phyloP scores from a whole-genome alignment of 2,888 invertebrate genomes.

The Cerceris rybyensis region DNA sequence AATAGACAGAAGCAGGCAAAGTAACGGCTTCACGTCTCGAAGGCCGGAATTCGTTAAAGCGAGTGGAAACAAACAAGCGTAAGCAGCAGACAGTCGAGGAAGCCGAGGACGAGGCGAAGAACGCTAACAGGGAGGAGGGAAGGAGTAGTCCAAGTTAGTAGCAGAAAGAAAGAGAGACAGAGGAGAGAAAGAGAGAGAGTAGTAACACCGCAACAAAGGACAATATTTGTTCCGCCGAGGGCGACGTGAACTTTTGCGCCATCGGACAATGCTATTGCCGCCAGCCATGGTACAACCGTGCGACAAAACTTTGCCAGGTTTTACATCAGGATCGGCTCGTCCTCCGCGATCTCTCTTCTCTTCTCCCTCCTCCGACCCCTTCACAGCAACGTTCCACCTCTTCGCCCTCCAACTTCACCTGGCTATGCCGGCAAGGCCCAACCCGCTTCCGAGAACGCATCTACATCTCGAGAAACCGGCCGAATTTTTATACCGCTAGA shows the following conservation, averaged over 20 bases:
- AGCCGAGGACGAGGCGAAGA: slow-evolving; percentile 20
- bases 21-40: slow-evolving; percentile 57
- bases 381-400: not conserved
- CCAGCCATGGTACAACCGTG: slow-evolving; percentile 32
- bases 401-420: slow-evolving; percentile 48
- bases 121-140: slow-evolving; percentile 5
- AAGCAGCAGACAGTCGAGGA: slow-evolving; percentile 26
- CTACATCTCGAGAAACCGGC: slow-evolving; percentile 74
- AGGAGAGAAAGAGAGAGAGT: slow-evolving; percentile 37
- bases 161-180: not conserved
- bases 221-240: slow-evolving; percentile 54
- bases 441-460: slow-evolving; percentile 72
- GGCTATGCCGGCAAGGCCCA: slow-evolving; percentile 52
- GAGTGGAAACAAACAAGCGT: slow-evolving; percentile 61
- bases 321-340: slow-evolving; percentile 69
- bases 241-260: slow-evolving; percentile 63
- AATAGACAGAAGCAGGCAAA: slow-evolving; percentile 33
- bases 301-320: slow-evolving; percentile 72
- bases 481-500: slow-evolving; percentile 72
- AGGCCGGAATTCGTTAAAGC: slow-evolving; percentile 64
- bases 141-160: no score
- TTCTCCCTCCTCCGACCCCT: slow-evolving; percentile 8
- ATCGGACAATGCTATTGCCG: slow-evolving; percentile 71
- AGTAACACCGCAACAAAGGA: slow-evolving; percentile 60
- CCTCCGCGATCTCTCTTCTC: slow-evolving; percentile 43